phyloP scores from a whole-genome alignment of 2,113 vertebrate species.

The Gymnogyps californianus region DNA sequence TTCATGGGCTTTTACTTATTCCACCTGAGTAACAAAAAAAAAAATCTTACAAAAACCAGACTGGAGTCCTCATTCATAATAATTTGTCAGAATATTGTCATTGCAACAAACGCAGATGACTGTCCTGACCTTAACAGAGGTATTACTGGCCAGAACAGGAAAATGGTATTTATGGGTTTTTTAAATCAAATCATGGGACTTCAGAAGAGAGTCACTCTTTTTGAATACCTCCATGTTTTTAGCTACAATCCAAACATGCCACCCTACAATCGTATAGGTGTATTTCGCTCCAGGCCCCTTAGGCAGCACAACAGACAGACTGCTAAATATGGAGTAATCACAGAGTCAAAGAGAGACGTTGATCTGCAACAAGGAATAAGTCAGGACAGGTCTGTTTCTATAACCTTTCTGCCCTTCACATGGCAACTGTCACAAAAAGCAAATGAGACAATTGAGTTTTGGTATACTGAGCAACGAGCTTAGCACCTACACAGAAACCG shows the following conservation, averaged over 20 bases:
- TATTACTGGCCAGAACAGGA: background rate
- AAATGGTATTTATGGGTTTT: background rate
- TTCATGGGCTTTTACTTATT: background rate
- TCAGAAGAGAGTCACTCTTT: background rate
- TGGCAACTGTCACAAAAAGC: background rate
- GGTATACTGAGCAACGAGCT: background rate
- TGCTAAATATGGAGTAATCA: background rate
- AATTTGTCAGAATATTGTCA: background rate
- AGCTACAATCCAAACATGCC: background rate
- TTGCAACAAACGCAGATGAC: background rate
- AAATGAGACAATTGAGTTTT: background rate
- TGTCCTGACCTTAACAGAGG: background rate
- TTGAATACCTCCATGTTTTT: background rate
- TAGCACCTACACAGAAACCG: background rate
- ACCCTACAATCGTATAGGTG: rapidly evolving
- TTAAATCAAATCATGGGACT: background rate
- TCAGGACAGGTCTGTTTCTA: background rate
- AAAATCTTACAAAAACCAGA: background rate
- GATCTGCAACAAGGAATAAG: background rate
- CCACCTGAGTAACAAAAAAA: background rate
- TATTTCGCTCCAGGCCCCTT: background rate
- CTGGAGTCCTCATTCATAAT: background rate
- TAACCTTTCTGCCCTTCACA: background rate
- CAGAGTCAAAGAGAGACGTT: background rate
- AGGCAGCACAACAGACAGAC: background rate